These are phyloP conservation scores for Synergus gifuensis DNA, from an alignment of 2,888 invertebrate genomes.

Conservation along the genomic window DNA sequence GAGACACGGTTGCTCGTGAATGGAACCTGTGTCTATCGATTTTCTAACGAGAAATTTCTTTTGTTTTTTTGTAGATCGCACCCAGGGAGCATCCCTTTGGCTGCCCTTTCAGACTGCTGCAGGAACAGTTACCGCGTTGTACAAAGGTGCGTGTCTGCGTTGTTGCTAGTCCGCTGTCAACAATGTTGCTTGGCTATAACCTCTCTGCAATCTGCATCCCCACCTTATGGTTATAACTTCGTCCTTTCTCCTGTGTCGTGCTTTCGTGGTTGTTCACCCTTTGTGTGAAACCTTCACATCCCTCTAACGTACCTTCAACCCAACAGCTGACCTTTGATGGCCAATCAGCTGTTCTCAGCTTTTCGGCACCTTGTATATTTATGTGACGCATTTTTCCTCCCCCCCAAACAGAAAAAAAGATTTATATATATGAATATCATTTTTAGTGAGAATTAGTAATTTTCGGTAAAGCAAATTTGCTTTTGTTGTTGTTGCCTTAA, in stretches of 20 bases:
- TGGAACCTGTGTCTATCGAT: conserved; percentile 43
- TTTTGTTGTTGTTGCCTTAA: neutral
- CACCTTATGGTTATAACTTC: conserved; percentile 16
- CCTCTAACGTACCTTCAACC: conserved; percentile 36
- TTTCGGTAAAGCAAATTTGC: too few relatives aligned
- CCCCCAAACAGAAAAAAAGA: neutral
- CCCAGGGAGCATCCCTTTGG: conserved; percentile 84
- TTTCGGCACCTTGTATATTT: neutral
- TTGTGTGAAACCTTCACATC: conserved; percentile 36
- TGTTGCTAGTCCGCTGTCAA: conserved; percentile 7
- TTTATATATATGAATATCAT: neutral
- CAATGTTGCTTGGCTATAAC: conserved; percentile 31
- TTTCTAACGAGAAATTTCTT: conserved; percentile 47
- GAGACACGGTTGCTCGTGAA: conserved; percentile 42
- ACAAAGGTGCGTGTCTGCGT: conserved; percentile 82
- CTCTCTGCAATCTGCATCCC: conserved; percentile 32
- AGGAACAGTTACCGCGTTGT: conserved; percentile 86
- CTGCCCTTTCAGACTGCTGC: conserved; percentile 89
- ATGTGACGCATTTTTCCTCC: neutral
- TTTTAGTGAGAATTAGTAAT: neutral
- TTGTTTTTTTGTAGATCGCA: conserved; percentile 80
- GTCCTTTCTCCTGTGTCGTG: conserved; percentile 41
- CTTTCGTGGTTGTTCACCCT: conserved; percentile 40
- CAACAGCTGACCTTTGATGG: conserved; percentile 64
- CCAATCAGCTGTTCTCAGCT: conserved; percentile 63